phyloP scores from a whole-genome alignment of 2,888 invertebrate genomes.

The Ornithoptera priamus region DNA sequence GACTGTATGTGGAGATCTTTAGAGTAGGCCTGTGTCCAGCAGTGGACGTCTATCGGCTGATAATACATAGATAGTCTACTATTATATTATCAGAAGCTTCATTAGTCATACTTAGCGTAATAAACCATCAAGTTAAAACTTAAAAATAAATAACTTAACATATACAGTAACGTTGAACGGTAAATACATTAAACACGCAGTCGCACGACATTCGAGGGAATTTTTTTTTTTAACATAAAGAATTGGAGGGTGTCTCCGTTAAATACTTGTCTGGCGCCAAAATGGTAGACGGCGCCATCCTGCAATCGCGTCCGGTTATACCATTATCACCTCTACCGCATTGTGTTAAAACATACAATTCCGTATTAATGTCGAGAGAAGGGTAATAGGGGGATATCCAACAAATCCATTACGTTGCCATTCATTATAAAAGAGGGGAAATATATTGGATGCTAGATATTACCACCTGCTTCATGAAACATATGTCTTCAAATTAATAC shows the following conservation, averaged over 20 bases:
- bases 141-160: slow-evolving; percentile 1
- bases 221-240: slow-evolving; percentile 30
- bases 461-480: slow-evolving; percentile 28
- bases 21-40: no score
- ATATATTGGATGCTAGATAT: slow-evolving; percentile 19
- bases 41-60: no score
- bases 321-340: slow-evolving; percentile 32
- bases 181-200: slow-evolving; percentile 27
- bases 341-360: slow-evolving; percentile 31
- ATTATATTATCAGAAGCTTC: no score
- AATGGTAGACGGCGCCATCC: slow-evolving; percentile 53
- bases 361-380: not conserved
- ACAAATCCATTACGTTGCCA: slow-evolving; percentile 29
- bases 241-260: slow-evolving; percentile 39
- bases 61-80: no score
- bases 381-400: slow-evolving; percentile 27
- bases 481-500: slow-evolving; percentile 3
- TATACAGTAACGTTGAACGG: slow-evolving; percentile 13
- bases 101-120: no score
- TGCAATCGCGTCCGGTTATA: slow-evolving; percentile 12
- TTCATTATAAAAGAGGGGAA: slow-evolving; percentile 28
- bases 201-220: slow-evolving; percentile 30
- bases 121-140: not conserved
- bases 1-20: no score
- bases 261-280: slow-evolving; percentile 69